Conservation (phyloP, 1,140 invertebrate genomes). For the Lordiphosa clarofinis region DNA sequence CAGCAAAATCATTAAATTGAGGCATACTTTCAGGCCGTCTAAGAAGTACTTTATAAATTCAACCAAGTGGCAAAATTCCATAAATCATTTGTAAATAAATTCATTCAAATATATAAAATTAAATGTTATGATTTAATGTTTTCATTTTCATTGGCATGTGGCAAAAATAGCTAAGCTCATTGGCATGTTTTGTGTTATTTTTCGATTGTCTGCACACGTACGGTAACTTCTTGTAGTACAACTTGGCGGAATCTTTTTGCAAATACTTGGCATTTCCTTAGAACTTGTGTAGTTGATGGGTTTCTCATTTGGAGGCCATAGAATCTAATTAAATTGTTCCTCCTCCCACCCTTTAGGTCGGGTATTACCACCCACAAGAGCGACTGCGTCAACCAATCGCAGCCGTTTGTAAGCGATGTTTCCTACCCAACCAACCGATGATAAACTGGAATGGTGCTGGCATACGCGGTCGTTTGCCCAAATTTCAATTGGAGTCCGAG, state of each 20-base stretch:
- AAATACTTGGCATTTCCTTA: conserved; percentile 2
- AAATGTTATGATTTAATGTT: conserved; percentile 7
- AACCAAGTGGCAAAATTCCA: background rate
- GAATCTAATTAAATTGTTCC: conserved; percentile 22
- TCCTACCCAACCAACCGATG: conserved; percentile 69
- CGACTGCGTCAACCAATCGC: conserved; percentile 79
- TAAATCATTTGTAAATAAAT: conserved; percentile 21
- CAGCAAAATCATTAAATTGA: background rate
- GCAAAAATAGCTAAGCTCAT: conserved; percentile 21
- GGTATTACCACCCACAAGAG: conserved; percentile 79
- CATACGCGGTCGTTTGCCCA: conserved; percentile 66
- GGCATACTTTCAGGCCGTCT: conserved; percentile 6
- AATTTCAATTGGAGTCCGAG: conserved; percentile 34
- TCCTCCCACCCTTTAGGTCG: conserved; percentile 58
- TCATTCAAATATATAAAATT: conserved; percentile 8
- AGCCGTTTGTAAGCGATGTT: conserved; percentile 79
- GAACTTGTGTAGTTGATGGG: conserved; percentile 7
- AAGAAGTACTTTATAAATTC: background rate
- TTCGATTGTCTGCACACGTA: background rate
- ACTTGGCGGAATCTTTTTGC: background rate
- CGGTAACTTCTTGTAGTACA: conserved; percentile 2
- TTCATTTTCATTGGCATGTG: conserved; percentile 38
- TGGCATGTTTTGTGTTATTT: conserved; percentile 46
- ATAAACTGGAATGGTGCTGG: conserved; percentile 74
- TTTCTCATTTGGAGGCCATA: background rate